Conservation (phyloP, 1,140 invertebrate genomes). For the Trichonephila clavata region DNA sequence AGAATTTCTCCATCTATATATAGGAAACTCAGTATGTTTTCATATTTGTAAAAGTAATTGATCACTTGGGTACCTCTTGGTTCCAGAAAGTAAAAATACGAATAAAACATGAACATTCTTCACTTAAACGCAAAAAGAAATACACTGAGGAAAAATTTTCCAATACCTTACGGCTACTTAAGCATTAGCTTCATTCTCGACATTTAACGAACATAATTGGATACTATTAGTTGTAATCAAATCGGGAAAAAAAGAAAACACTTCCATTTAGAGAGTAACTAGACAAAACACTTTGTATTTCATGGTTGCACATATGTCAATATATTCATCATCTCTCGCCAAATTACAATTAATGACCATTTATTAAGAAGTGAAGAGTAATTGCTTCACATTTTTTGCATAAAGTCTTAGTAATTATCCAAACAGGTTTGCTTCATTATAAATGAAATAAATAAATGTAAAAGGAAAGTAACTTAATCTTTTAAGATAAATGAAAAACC, state of each 20-base stretch:
- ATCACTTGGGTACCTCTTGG: neutral
- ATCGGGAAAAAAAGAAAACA: neutral
- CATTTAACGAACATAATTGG: neutral
- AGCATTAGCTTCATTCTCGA: neutral
- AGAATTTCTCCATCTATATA: neutral
- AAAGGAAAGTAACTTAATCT: no score
- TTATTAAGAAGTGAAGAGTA: no score
- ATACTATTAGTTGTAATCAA: neutral
- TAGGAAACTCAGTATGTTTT: neutral
- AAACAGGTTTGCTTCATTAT: no score
- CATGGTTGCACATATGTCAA: no score
- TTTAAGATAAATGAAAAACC: no score
- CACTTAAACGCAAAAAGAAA: neutral
- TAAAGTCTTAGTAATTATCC: no score
- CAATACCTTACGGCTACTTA: neutral
- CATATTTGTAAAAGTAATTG: neutral
- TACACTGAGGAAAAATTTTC: neutral
- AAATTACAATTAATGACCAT: no score
- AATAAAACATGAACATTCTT: neutral
- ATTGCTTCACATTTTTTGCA: no score
- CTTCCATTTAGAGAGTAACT: neutral
- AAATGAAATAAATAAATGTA: no score
- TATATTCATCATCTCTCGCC: no score
- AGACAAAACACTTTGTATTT: neutral
- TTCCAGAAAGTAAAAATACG: neutral